Evolutionary conservation across 2,113 vertebrate species (phyloP).

Genomic region (Phyllostomus discolor): DNA sequence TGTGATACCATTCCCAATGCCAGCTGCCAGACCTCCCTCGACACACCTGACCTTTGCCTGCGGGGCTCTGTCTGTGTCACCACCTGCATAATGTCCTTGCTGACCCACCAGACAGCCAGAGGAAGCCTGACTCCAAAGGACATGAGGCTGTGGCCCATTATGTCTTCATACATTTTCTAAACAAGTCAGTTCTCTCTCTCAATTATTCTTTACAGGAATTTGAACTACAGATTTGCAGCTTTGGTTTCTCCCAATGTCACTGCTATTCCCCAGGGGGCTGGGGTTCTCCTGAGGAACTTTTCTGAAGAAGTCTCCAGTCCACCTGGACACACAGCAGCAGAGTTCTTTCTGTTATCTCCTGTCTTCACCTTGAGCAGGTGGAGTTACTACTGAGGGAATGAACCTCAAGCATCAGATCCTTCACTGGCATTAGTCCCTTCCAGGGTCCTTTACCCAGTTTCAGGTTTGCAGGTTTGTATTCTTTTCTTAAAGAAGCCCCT

Average conservation of each 20-base stretch:
- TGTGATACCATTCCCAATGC: background rate
- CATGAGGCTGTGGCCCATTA: too few species aligned
- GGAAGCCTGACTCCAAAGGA: background rate
- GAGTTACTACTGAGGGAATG: background rate
- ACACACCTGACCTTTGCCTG: background rate
- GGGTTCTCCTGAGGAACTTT: background rate
- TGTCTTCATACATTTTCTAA: background rate
- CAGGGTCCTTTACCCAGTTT: background rate
- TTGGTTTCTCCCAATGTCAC: background rate
- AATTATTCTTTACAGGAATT: background rate
- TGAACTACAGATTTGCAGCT: background rate
- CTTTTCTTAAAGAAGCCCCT: too few species aligned
- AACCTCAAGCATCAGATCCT: background rate
- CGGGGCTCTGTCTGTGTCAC: background rate
- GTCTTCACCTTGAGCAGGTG: background rate
- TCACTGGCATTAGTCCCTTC: background rate
- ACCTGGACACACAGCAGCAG: background rate
- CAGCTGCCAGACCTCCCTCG: background rate
- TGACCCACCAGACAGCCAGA: background rate
- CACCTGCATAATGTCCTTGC: rapidly evolving
- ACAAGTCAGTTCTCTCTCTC: background rate
- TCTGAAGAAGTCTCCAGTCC: background rate
- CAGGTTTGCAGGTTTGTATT: background rate
- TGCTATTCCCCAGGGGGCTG: background rate
- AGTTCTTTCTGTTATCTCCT: background rate